These are phyloP conservation scores for Drosophila asahinai DNA, from an alignment of 1,140 invertebrate genomes.

Conservation along the genomic window DNA sequence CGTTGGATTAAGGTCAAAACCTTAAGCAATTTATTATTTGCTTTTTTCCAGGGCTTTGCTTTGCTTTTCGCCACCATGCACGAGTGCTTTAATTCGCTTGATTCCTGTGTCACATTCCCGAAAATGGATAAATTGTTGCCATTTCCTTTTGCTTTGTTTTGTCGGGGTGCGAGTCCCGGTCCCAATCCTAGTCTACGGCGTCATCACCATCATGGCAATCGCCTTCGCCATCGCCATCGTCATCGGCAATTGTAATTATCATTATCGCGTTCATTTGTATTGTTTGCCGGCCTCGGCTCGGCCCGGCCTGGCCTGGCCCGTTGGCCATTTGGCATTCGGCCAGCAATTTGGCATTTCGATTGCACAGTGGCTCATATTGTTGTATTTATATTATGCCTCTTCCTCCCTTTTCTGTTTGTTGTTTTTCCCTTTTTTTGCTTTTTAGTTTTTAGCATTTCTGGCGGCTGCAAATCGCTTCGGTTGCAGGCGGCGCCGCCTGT, in stretches of 20 bases:
- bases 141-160: constrained; percentile 70
- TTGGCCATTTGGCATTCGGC: constrained; percentile 77
- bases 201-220: constrained; percentile 38
- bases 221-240: constrained; percentile 48
- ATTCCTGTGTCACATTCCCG: constrained; percentile 44
- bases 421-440: neutral
- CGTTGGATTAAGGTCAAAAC: constrained; percentile 13
- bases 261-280: constrained; percentile 63
- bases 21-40: constrained; percentile 68
- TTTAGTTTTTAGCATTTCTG: neutral
- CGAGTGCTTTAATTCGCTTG: constrained; percentile 60
- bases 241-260: constrained; percentile 56
- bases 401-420: neutral
- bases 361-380: constrained; percentile 62
- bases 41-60: constrained; percentile 57
- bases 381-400: constrained; percentile 31
- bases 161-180: constrained; percentile 18
- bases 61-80: constrained; percentile 48
- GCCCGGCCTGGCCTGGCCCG: constrained; percentile 15
- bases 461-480: constrained; percentile 18
- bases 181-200: constrained; percentile 42
- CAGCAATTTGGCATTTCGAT: constrained; percentile 81
- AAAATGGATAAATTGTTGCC: constrained; percentile 71
- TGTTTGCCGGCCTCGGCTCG: constrained; percentile 39
- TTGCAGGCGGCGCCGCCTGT: constrained; percentile 23